Percentiles rank a stretch among this genome's conserved stretches.
Conservation (phyloP, 2,888 invertebrate species). For the Pandemis cinnamomeana region DNA sequence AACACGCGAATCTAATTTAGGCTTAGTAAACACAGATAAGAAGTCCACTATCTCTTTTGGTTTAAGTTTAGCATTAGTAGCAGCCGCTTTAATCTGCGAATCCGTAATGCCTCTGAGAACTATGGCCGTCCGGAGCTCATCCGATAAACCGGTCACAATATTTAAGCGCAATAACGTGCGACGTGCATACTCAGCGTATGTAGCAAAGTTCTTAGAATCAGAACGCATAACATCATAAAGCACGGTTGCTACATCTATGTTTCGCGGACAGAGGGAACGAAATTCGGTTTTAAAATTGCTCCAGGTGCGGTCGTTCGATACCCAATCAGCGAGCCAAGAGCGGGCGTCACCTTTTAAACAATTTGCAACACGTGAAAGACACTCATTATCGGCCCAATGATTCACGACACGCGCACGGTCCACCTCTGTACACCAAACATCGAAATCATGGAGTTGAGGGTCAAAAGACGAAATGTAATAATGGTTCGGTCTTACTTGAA, state of each 20-base stretch:
- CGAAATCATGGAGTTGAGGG: slow-evolving; percentile 45
- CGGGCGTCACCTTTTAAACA: slow-evolving; percentile 46
- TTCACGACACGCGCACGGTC: slow-evolving; percentile 46
- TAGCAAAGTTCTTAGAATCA: slow-evolving; percentile 44
- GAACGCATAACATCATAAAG: slow-evolving; percentile 46
- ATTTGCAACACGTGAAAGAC: slow-evolving; percentile 42
- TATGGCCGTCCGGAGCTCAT: slow-evolving; percentile 22
- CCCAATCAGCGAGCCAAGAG: slow-evolving; percentile 49
- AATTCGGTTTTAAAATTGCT: slow-evolving; percentile 48
- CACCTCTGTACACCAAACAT: slow-evolving; percentile 48
- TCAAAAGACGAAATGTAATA: slow-evolving; percentile 45
- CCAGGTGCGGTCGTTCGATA: slow-evolving; percentile 46
- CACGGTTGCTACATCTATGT: slow-evolving; percentile 45
- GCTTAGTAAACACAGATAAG: slow-evolving; percentile 29
- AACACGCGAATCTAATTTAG: not conserved
- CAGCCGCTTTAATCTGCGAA: slow-evolving; percentile 21
- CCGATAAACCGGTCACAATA: slow-evolving; percentile 20
- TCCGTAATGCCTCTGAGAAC: slow-evolving; percentile 27
- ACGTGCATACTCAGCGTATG: slow-evolving; percentile 52
- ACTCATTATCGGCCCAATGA: slow-evolving; percentile 44
- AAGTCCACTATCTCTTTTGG: slow-evolving; percentile 23
- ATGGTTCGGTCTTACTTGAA: slow-evolving; percentile 2
- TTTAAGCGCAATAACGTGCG: slow-evolving; percentile 45
- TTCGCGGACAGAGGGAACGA: slow-evolving; percentile 45
- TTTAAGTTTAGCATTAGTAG: slow-evolving; percentile 32